Conservation (phyloP, 2,888 invertebrate genomes). For the Allophyes oxyacanthae region DNA sequence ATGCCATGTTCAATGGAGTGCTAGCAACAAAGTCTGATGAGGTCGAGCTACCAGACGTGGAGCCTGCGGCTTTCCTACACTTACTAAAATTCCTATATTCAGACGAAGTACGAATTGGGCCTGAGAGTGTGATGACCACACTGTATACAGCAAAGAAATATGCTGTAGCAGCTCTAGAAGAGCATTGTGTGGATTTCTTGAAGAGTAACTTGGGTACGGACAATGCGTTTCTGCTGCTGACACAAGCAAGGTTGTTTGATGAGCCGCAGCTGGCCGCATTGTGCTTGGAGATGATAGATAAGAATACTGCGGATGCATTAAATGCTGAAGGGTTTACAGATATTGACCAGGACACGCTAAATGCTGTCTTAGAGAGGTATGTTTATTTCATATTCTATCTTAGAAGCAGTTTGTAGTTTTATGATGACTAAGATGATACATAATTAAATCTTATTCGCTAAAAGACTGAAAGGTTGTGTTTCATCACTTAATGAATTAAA, state of each 20-base stretch:
- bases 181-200: slow-evolving; percentile 94
- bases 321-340: slow-evolving; percentile 95
- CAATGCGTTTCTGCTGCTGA: slow-evolving; percentile 95
- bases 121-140: slow-evolving; percentile 96
- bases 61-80: slow-evolving; percentile 94
- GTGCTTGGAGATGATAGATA: slow-evolving; percentile 95
- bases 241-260: slow-evolving; percentile 94
- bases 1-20: slow-evolving; percentile 95
- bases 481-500: too few relatives aligned
- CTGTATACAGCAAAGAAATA: slow-evolving; percentile 96
- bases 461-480: too few relatives aligned
- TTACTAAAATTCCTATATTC: slow-evolving; percentile 93
- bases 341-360: slow-evolving; percentile 94
- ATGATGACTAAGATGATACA: too few relatives aligned
- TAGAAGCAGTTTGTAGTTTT: too few relatives aligned
- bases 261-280: slow-evolving; percentile 94
- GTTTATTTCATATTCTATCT: neutral
- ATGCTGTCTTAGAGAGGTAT: slow-evolving; percentile 91
- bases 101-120: slow-evolving; percentile 95
- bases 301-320: slow-evolving; percentile 94
- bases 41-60: slow-evolving; percentile 95
- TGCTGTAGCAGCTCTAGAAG: slow-evolving; percentile 94
- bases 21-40: slow-evolving; percentile 92
- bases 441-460: too few relatives aligned
- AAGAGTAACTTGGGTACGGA: slow-evolving; percentile 93